Base-by-base conservation (phyloP, 2,888 invertebrate genomes). In the Cyrtodaria siliqua region DNA sequence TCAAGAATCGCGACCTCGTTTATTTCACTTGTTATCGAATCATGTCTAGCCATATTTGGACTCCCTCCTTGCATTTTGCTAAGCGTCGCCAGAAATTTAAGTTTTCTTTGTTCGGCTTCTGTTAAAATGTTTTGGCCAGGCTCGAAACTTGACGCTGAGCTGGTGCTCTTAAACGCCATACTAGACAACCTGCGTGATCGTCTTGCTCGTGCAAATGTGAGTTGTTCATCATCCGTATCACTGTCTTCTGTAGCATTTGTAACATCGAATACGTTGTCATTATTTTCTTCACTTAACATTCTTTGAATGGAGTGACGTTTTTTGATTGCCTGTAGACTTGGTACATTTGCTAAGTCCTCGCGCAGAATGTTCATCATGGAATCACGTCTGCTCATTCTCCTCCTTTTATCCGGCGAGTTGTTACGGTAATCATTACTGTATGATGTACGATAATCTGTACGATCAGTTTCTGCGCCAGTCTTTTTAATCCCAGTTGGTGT, bases 321-420 rank as follows among this genome's bases (percentile, higher is more conserved):
- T 40, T 20, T 52, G 2, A 68, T 27, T n/a, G 80, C 75, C 8
- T 52, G 27, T 12, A 80, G 40, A 44, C 80, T 70, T 0, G 70
- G 73, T 24, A 82, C 20, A 23, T 80, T 80, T 26, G 70, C 64
- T 0, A 84, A 55, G 33, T 84, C 82, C 9, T 76, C 75, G 9
- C 82, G 66, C 9, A 84, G 53, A 0, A 61, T 40, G 24, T 66
- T 67, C 47, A 84, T 56, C 82, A 84, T 80, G 0, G 84, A 80
- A 23, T 80, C 64, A 14, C 79, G 72, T 8, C 76, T 60, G 12
- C 53, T 18, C 20, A 56, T n/a, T 18, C 56, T 33, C 2, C 52
- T 3, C 16, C 23, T 26, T 20, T 14, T 14, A 3, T 44, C 44
- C 8, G 44, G 12, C 4, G 12, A 33, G 33, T 33, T 12, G 33